These are phyloP conservation scores for Lynx canadensis DNA, from an alignment of 2,113 vertebrate species.

Conservation along the genomic window DNA sequence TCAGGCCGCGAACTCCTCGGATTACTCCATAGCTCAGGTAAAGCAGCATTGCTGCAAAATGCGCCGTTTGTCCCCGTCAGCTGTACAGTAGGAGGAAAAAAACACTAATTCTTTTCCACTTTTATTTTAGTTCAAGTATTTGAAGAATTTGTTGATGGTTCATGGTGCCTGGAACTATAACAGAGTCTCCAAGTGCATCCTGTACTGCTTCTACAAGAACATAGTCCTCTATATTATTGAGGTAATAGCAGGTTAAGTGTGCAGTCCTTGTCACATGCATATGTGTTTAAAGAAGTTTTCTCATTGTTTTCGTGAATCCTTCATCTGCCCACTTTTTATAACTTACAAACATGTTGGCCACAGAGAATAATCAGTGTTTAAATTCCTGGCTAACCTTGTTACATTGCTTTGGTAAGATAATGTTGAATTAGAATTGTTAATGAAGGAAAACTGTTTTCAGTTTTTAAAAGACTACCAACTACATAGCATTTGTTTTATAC, in stretches of 20 bases:
- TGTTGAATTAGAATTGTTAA: constrained; percentile 35
- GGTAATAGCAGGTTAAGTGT: constrained; percentile 84
- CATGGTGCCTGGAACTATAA: constrained; percentile 99
- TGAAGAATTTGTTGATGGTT: constrained; percentile 98
- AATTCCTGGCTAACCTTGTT: not conserved
- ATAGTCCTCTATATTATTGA: constrained; percentile 99
- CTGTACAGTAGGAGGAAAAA: not conserved
- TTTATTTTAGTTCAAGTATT: constrained; percentile 95
- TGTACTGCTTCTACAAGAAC: constrained; percentile 99
- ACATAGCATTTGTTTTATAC: not conserved
- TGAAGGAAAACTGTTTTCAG: not conserved
- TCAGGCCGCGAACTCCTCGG: constrained; percentile 98
- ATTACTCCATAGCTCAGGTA: constrained; percentile 99
- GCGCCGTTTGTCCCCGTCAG: fast-evolving
- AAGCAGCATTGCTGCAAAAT: not conserved
- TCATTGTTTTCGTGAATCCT: not conserved
- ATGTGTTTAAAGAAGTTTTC: not conserved
- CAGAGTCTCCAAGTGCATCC: constrained; percentile 97
- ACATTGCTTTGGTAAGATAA: not conserved
- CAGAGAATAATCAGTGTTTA: not conserved
- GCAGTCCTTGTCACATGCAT: not conserved
- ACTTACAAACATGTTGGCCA: not conserved
- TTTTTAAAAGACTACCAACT: not conserved
- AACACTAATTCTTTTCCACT: constrained; percentile 6
- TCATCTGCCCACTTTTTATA: not conserved